A percentile compares a stretch with the other conserved stretches of the same genome.
Evolutionary conservation across 2,888 invertebrate genomes (phyloP).

Genomic region (Dasysyrphus tricinctus): DNA sequence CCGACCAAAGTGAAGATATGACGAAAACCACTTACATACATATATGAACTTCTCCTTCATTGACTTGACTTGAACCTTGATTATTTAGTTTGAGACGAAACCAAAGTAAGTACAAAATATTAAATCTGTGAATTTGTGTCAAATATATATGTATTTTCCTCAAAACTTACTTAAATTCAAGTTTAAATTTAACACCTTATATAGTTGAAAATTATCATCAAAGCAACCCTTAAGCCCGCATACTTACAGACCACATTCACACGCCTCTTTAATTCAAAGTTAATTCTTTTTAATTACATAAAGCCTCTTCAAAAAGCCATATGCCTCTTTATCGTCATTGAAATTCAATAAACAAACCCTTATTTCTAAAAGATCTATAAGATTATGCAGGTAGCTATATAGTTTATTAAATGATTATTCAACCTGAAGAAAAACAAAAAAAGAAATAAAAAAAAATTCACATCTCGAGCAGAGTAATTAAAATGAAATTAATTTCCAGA

Average conservation of each 20-base stretch:
- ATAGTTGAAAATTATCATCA: no score
- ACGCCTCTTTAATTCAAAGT: neutral
- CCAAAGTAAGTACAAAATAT: no score
- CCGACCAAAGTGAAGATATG: no score
- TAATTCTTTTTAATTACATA: neutral
- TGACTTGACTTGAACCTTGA: no score
- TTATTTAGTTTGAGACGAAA: no score
- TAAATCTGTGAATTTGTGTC: no score
- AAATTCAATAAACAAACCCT: constrained; percentile 30
- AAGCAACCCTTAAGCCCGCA: no score
- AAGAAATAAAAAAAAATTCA: neutral
- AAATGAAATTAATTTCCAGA: constrained; percentile 68
- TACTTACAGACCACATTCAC: neutral
- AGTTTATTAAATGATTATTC: constrained; percentile 40
- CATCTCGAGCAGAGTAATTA: constrained; percentile 41
- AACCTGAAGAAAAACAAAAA: constrained; percentile 10
- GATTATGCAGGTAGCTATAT: constrained; percentile 26
- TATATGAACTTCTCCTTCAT: no score
- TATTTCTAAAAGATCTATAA: neutral
- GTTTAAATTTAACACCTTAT: no score
- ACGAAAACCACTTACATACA: no score
- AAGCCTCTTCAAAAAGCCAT: neutral
- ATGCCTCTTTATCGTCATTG: constrained; percentile 14
- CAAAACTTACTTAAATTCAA: no score
- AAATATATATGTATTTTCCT: no score